A percentile compares a stretch with the other conserved stretches of the same genome.
phyloP scores from a whole-genome alignment of 2,797 vertebrate genomes.

The Phalloptychus januarius region DNA sequence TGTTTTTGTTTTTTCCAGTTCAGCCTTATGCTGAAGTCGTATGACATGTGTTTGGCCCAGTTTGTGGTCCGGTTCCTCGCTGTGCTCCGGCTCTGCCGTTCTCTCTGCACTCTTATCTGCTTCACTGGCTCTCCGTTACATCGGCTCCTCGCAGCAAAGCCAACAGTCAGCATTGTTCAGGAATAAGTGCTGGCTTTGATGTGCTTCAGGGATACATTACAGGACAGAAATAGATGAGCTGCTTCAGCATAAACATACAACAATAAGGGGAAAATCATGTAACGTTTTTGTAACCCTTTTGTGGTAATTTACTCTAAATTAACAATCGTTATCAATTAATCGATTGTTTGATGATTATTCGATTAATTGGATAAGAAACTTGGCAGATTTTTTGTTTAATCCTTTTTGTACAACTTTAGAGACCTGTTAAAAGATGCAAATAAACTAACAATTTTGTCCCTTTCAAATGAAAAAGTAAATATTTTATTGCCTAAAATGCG shows the following conservation, averaged over 20 bases:
- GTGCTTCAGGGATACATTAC: conserved; percentile 14
- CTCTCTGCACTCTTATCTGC: conserved; percentile 35
- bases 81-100: conserved; percentile 42
- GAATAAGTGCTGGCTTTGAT: conserved; percentile 51
- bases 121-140: conserved; percentile 42
- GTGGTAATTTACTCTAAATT: not conserved
- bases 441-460: not conserved
- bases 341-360: not conserved
- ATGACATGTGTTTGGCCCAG: conserved; percentile 70
- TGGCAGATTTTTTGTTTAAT: not conserved
- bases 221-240: conserved; percentile 11
- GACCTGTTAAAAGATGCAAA: not conserved
- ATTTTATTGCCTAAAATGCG: not conserved
- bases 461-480: not conserved
- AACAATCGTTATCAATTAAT: not conserved
- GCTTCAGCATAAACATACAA: conserved; percentile 5
- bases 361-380: not conserved
- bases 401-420: not conserved
- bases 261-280: not conserved
- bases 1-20: conserved; percentile 58
- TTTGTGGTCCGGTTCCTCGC: conserved; percentile 61
- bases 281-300: not conserved
- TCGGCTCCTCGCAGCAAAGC: conserved; percentile 15
- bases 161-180: conserved; percentile 51
- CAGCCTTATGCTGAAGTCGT: conserved; percentile 59